A percentile compares a stretch with the other conserved stretches of the same genome.
Evolutionary conservation across 2,888 invertebrate genomes (phyloP).

Genomic region (Temnothorax unifasciatus): DNA sequence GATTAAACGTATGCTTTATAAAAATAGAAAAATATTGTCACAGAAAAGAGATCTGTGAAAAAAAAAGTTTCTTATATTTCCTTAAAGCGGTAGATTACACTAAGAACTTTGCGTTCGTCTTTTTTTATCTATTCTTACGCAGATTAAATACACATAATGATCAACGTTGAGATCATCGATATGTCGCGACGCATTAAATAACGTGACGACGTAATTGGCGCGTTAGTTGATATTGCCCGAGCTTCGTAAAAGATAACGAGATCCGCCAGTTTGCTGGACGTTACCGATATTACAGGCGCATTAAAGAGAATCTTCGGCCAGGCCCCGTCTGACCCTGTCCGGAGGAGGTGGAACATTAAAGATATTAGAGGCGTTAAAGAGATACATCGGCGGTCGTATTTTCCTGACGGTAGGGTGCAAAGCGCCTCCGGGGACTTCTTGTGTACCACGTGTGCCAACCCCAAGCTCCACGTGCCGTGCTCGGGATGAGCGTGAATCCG

Average conservation of each 20-base stretch:
- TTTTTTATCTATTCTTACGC: not conserved
- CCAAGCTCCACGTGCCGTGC: conserved; percentile 41
- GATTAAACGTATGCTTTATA: conserved; percentile 8
- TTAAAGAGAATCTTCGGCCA: conserved; percentile 37
- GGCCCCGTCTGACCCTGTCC: not conserved
- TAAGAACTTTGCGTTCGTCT: not conserved
- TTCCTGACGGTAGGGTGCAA: conserved; percentile 49
- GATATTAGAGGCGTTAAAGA: conserved; percentile 75
- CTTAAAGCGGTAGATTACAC: not conserved
- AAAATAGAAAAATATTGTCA: not conserved
- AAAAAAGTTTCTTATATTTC: not conserved
- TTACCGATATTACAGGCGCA: conserved; percentile 41
- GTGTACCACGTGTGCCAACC: conserved; percentile 49
- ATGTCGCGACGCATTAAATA: not conserved
- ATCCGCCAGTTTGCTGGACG: conserved; percentile 19
- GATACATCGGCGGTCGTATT: conserved; percentile 60
- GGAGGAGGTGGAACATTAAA: conserved; percentile 58
- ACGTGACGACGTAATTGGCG: not conserved
- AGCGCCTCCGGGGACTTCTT: conserved; percentile 40
- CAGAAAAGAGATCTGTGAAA: not conserved
- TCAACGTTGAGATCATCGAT: conserved; percentile 2
- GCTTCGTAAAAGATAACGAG: conserved; percentile 24
- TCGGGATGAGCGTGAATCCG: conserved; percentile 24
- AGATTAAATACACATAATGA: not conserved
- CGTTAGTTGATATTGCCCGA: conserved; percentile 5